Base-by-base conservation (phyloP, 1,140 invertebrate species). In the Drosophila ironensis region DNA sequence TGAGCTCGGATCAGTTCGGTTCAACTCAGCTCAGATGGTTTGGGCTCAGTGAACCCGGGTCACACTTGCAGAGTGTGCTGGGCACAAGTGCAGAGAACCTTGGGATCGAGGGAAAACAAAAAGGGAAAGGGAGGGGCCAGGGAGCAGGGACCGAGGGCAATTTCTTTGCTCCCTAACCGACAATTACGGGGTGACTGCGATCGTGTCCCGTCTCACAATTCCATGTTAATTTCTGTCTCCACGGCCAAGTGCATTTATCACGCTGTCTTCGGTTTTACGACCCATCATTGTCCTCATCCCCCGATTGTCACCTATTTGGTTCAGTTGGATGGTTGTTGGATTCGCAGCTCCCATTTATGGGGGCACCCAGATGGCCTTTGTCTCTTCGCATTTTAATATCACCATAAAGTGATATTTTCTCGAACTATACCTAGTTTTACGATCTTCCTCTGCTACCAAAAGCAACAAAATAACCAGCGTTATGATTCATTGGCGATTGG, bases 11-110 rank as follows among this genome's bases (percentile, higher is more conserved):
- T 63, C 44, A 40, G 56, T 50, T 63, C 33, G 12, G 53, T 46
- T 60, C 25, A 19, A 27, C 9, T 61, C 2, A 28, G 41, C 17
- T 12, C 8, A 24, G 14, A 24, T 22, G 22, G 24, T 20, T 12
- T 50, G 44, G 57, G 69, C 57, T 59, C 77, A 72, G 72, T 82
- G 72, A 84, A 82, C 77, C 72, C 77, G 59, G 56, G 72, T 54
- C 80, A 86, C 80, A 84, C 80, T 84, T 84, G 80, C 70, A 86
- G 80, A 86, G 80, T 86, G 80, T 86, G 80, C 80, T 80, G 48
- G 67, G 80, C 80, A 84, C 80, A 86, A 86, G 80, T 86, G 71
- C 42, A 35, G 14, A 20, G 47, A 17, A 30, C 44, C 42, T 35
- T 20, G 22, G 28, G 40, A 40, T 22, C 30, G 20, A 8, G 24